phyloP scores from a whole-genome alignment of 2,888 invertebrate species.

The Suillia variegata region DNA sequence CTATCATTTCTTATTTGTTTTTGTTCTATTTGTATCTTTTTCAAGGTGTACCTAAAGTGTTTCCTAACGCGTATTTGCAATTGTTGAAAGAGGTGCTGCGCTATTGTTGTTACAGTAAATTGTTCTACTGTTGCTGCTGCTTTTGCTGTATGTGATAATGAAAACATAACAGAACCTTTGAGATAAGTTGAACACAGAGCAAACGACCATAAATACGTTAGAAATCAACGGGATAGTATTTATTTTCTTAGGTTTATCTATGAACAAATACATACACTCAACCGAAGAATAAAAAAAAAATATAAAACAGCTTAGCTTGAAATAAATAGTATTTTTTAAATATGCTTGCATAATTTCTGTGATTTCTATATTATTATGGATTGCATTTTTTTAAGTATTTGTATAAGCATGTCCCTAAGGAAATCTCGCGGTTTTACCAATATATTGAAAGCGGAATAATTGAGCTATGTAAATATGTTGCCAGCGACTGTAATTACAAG shows the following conservation, averaged over 20 bases:
- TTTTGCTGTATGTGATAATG: conserved; percentile 42
- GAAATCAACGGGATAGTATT: no score
- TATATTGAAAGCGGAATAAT: no score
- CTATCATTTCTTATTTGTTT: no score
- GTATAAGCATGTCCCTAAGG: conserved; percentile 48
- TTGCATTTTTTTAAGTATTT: conserved; percentile 32
- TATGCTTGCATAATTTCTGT: no score
- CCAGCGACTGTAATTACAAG: not conserved
- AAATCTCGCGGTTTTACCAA: conserved; percentile 25
- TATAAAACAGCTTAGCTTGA: no score
- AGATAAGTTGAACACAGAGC: conserved; percentile 2
- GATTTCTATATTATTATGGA: conserved; percentile 2
- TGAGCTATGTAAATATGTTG: not conserved
- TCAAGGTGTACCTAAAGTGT: conserved; percentile 14
- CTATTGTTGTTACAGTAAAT: conserved; percentile 5
- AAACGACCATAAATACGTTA: no score
- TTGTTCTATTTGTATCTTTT: no score
- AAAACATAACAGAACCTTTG: conserved; percentile 42
- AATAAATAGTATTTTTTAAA: no score
- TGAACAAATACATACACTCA: no score
- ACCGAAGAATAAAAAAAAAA: no score
- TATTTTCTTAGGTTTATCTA: no score
- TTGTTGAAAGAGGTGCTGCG: conserved; percentile 2
- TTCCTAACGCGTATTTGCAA: conserved; percentile 22
- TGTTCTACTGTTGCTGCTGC: conserved; percentile 17